Conservation (phyloP, 2,113 vertebrate species). For the Oreocharis arfaki region DNA sequence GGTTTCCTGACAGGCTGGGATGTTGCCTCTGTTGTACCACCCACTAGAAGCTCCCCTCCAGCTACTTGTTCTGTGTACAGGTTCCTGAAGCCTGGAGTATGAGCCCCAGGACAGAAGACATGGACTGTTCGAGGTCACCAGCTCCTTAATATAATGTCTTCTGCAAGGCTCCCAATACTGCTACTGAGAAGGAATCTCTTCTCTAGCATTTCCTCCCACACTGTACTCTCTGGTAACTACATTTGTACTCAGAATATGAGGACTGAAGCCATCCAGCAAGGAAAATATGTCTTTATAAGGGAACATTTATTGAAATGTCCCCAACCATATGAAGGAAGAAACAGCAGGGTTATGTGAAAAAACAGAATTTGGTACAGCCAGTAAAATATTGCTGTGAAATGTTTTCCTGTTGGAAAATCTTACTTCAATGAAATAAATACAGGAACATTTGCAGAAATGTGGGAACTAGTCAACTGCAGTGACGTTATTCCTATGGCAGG, state of each 20-base stretch:
- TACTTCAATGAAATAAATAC: background rate
- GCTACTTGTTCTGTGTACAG: accelerated
- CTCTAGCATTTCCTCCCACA: background rate
- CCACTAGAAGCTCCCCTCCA: background rate
- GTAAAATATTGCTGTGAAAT: background rate
- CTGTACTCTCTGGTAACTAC: background rate
- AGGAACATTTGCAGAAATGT: background rate
- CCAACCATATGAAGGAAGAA: background rate
- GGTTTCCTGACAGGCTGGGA: background rate
- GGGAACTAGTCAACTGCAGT: background rate
- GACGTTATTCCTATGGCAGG: background rate
- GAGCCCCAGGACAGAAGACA: accelerated
- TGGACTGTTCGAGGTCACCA: background rate
- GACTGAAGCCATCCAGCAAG: background rate
- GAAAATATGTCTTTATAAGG: background rate
- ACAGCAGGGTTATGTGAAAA: background rate
- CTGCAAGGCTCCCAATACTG: background rate
- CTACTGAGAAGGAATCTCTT: background rate
- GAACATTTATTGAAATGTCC: background rate
- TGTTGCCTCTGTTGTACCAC: background rate
- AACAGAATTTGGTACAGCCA: background rate
- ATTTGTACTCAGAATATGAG: background rate
- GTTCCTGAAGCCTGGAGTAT: background rate
- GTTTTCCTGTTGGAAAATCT: background rate
- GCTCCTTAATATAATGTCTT: background rate